Conservation (phyloP, 1,140 invertebrate genomes). For the Ceratina australensis region DNA sequence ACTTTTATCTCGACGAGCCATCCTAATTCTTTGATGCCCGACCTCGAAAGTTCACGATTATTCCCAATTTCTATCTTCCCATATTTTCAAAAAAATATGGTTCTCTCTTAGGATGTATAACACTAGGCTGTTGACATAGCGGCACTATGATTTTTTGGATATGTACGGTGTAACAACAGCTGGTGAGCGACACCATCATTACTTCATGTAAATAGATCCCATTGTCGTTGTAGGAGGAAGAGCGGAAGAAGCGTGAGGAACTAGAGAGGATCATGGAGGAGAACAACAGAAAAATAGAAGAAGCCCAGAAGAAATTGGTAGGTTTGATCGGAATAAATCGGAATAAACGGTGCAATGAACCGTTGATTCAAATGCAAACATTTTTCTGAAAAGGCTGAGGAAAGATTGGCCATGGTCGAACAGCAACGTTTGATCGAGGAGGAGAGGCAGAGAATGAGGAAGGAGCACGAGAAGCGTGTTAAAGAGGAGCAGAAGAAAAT, state of each 20-base stretch:
- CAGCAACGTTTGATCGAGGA: constrained; percentile 97
- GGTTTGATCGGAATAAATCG: too few relatives aligned
- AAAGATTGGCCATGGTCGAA: constrained; percentile 96
- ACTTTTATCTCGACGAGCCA: constrained; percentile 56
- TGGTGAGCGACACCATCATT: constrained; percentile 72
- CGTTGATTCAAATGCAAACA: too few relatives aligned
- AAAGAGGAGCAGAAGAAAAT: constrained; percentile 98
- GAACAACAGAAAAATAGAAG: constrained; percentile 98
- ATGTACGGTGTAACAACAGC: constrained; percentile 73
- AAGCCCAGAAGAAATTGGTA: constrained; percentile 97
- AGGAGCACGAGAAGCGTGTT: constrained; percentile 93
- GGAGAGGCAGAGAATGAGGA: constrained; percentile 94
- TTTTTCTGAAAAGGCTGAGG: constrained; percentile 89
- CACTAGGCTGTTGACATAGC: constrained; percentile 72
- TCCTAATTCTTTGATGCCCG: constrained; percentile 53
- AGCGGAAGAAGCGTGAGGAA: constrained; percentile 95
- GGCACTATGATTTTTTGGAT: constrained; percentile 71
- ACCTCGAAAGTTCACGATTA: constrained; percentile 64
- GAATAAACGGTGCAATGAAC: background rate
- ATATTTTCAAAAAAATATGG: constrained; percentile 62
- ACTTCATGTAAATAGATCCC: constrained; percentile 72
- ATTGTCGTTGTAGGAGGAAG: constrained; percentile 91
- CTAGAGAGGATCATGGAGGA: constrained; percentile 97
- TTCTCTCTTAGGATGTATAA: constrained; percentile 72
- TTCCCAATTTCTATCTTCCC: constrained; percentile 53